A percentile compares a stretch with the other conserved stretches of the same genome.
Conservation (phyloP, 2,113 vertebrate genomes). For the Rhinichthys klamathensis region DNA sequence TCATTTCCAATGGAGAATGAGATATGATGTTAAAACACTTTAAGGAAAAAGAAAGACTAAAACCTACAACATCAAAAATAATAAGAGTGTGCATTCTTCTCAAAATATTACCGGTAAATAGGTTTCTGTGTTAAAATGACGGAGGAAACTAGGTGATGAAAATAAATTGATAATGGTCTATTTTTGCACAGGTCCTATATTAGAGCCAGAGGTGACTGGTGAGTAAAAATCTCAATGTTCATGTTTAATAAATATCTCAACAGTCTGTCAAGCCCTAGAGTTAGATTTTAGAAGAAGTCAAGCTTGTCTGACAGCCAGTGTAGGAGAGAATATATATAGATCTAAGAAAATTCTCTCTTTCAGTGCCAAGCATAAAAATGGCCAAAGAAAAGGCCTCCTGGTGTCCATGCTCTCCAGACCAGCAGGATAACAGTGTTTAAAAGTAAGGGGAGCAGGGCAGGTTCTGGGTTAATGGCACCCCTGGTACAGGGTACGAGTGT, state of each 20-base stretch:
- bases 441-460: slow-evolving; percentile 44
- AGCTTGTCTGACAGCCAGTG: background rate
- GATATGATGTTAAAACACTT: background rate
- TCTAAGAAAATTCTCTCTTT: slow-evolving; percentile 1
- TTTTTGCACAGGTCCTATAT: background rate
- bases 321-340: slow-evolving; percentile 29
- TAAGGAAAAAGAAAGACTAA: background rate
- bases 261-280: background rate
- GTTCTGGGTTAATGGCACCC: slow-evolving; percentile 53
- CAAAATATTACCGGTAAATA: too few relatives aligned
- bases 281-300: slow-evolving; percentile 16
- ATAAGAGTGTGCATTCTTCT: too few relatives aligned
- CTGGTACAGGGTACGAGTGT: slow-evolving; percentile 25
- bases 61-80: too few relatives aligned
- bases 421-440: slow-evolving; percentile 53
- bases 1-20: background rate
- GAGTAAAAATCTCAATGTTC: background rate
- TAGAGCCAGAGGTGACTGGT: background rate
- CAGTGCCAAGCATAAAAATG: background rate
- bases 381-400: background rate
- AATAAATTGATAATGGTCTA: slow-evolving; percentile 1
- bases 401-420: slow-evolving; percentile 27
- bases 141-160: background rate
- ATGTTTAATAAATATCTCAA: slow-evolving; percentile 40
- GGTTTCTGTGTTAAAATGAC: too few relatives aligned